Base-by-base conservation (phyloP, 2,888 invertebrate species). In the Aporophyla lueneburgensis region DNA sequence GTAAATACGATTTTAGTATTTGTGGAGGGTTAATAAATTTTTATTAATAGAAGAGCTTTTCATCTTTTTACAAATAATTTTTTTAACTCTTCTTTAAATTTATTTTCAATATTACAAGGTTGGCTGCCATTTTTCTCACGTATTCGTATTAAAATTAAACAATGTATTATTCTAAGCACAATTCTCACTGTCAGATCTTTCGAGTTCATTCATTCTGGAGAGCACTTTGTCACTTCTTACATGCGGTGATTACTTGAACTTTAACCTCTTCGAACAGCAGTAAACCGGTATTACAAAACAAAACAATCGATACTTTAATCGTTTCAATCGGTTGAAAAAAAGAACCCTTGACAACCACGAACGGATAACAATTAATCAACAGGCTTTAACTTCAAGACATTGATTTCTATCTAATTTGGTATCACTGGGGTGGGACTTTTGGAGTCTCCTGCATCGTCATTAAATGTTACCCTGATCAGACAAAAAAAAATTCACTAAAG, bases 1-100 rank as follows among this genome's bases (percentile, higher is more conserved):
- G 75, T 77, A 85, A 87, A 86, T 78, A 71, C 74, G 49, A 77
- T 80, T 84, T 78, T 82, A 77, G 70, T 75, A 24, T 78, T 71
- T 61, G 51, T 54, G 51, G 58, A 61, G 24, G 61, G 71, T 78
- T 75, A 78, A 46, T 85, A 72, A 71, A 70, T 66, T 70, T 69
- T 69, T 67, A 80, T 80, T 72, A 78, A 78, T 75, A 75, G 69
- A 43, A 4, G 54, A 33, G 5, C 24, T 46, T 65, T 67, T 56
- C 46, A 58, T 70, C 40, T 66, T 67, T 53, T 59, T 43, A 43
- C 65, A 53, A 10, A 27, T 12, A 56, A 40, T 6, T 0, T 0
- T 14, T 51, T 51, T n/a, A 1, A 27, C 3, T 40, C n/a, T 33
- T 19, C 5, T 21, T 71, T 71, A 16, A 21, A 24, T 71, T 46